Base-by-base conservation (phyloP, 2,113 vertebrate genomes). In the Jaculus jaculus region DNA sequence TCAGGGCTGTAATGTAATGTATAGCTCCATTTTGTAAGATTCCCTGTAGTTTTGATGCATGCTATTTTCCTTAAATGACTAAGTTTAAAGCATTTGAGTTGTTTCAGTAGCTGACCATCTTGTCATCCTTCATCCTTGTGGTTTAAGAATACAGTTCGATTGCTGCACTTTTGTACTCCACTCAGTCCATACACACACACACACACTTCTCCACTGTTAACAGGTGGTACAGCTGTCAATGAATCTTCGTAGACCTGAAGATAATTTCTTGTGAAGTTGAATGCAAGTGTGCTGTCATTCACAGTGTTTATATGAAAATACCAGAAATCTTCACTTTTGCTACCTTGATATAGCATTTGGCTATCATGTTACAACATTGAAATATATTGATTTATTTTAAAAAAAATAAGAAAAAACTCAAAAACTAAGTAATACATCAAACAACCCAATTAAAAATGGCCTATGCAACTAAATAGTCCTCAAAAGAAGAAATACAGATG, bases 1-100 rank as follows among this genome's bases (percentile, higher is more conserved):
- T 97, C 97, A 97, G 97, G 97, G 96, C 97, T 98, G 97, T 96
- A 82, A 92, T 96, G 97, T 97, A 92, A 96, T 92, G 92, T 97
- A 87, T 5, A 17, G 63, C 97, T 97, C 6, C 63, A 84, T 97
- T 97, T 96, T 96, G 87, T 96, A 89, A 96, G 71, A 65, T 82
- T 92, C 37, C 80, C n/a, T 87, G 91, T 95, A 71, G 68, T n/a
- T 95, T 97, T 96, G 72, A 84, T 96, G 92, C 12, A 0, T 88
- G 78, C 69, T 87, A 23, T 97, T 95, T 96, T 95, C 92, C 92
- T 97, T 92, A 94, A 71, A 63, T 86, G 84, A 84, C 47, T 58
- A 79, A 87, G 90, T 51, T 51, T 97, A 51, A 51, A 51, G 12
- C 51, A 51, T 12, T 51, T 51, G 12, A 51, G 51, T 12, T 93